Evolutionary conservation across 2,113 vertebrate genomes (phyloP), one percentile per base, ranked within the genome.

Genomic region (Corythornis cristatus): DNA sequence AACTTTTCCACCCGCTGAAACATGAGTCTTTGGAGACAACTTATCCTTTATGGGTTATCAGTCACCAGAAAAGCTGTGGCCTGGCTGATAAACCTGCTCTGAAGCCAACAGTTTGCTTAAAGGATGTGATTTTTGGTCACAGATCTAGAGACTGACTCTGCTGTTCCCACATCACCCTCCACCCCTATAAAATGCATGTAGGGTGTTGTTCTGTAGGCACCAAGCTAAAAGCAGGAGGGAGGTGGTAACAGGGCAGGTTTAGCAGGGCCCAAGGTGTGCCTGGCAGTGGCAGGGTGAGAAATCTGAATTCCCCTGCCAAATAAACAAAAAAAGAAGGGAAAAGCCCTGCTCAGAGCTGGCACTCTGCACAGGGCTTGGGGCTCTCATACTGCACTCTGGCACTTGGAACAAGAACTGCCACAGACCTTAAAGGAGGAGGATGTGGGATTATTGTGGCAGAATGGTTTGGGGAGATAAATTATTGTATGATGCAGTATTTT

Each of bases 111-210:
- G 12, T 25, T 86, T 9, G 8, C 19, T 8, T 1, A 61, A 33
- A 57, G 67, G 86, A 43, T 20, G 54, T 15, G 60, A 54, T 25
- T 50, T 89, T 53, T n/a, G 14, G 21, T 43, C 4, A 4, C 29
- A 28, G 42, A 45, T 7, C 4, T 0, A 17, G 16, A 37, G 80
- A 1, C 48, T 64, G 1, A 0, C 45, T n/a, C 17, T 1, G 46
- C 45, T 42, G 51, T 19, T 48, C 74, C 57, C 42, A 31, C 11
- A 1, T 18, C 57, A 5, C 28, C 28, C 57, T 43, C 60, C 7
- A 3, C 7, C 19, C 5, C 6, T 1, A 2, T 1, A 2, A 10
- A 54, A n/a, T 1, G 11, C 2, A 0, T 3, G 19, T 6, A 6
- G 1, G 7, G 15, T 8, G 0, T 8, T 5, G 46, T 60, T 40